Conservation (phyloP, 2,797 vertebrate species). For the Galaxias olidus region DNA sequence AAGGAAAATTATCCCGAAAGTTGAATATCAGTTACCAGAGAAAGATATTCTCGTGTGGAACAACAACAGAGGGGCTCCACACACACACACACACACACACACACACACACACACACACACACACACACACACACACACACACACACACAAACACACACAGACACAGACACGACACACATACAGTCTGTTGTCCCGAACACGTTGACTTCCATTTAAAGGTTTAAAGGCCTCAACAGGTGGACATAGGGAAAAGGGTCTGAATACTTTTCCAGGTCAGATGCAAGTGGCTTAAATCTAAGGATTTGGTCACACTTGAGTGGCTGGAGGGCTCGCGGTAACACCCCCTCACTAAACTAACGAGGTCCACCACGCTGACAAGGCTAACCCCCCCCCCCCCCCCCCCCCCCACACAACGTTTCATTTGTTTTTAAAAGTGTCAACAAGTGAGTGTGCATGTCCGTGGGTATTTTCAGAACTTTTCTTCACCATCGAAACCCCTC, state of each 20-base stretch:
- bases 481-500: conserved; percentile 84
- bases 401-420: too few relatives aligned
- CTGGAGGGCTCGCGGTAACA: conserved; percentile 81
- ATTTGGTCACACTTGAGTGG: conserved; percentile 71
- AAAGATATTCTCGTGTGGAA: too few relatives aligned
- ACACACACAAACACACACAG: too few relatives aligned
- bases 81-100: too few relatives aligned
- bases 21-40: too few relatives aligned
- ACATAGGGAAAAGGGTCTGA: conserved; percentile 30
- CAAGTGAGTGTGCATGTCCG: conserved; percentile 83
- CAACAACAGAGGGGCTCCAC: too few relatives aligned
- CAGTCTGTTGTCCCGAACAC: not conserved
- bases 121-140: too few relatives aligned
- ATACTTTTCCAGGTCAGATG: conserved; percentile 46
- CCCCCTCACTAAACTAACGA: conserved; percentile 62
- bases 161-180: too few relatives aligned
- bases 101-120: too few relatives aligned
- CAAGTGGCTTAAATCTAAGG: conserved; percentile 62
- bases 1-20: too few relatives aligned
- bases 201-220: conserved; percentile 2
- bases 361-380: conserved; percentile 79
- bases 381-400: too few relatives aligned
- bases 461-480: conserved; percentile 87
- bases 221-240: conserved; percentile 45
- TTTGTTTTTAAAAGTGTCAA: conserved; percentile 80